Base-by-base conservation (phyloP, 2,888 invertebrate genomes). In the Smittia aterrima region DNA sequence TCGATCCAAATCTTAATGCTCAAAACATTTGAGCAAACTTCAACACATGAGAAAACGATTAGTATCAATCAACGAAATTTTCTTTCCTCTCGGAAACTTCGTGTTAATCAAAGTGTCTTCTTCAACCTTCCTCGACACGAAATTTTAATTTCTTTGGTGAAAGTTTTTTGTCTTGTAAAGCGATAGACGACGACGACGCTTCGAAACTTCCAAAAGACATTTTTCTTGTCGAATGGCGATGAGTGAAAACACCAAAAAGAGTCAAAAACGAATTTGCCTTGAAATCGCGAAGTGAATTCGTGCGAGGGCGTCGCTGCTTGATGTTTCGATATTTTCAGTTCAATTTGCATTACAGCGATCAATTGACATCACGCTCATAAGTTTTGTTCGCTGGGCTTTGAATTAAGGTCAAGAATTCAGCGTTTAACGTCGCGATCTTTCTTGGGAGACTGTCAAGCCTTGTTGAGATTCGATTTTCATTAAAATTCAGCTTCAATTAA, bases 121-220 rank as follows among this genome's bases (percentile, higher is more conserved):
- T 11, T 22, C 58, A 9, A 2, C n/a, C 4, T 7, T 58, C 58
- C 18, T 4, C 58, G 6, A n/a, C 13, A 47, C 47, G 58, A 22
- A 18, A 7, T 22, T 58, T 58, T 58, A 58, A 58, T 58, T 18
- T 20, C n/a, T 58, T 58, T 18, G 58, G 58, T 58, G 58, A 58
- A 58, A 58, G 58, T 58, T 58, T 18, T 11, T 3, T 18, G 58
- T 22, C 11, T 58, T 22, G 18, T n/a, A n/a, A 2, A 11, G 4
- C n/a, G 2, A n/a, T 47, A 11, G 16, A n/a, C n/a, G n/a, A n/a
- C n/a, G 47, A 47, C n/a, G 47, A 18, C n/a, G 22, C 18, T 22
- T 58, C 58, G 3, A 2, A n/a, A 58, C 13, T 58, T 47, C 11
- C 58, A 13, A 47, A 47, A 9, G 7, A 58, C 7, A 58, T 18